Percentiles rank a stretch among this genome's conserved stretches.
Conservation (phyloP, 1,140 invertebrate species). For the Copidosoma floridanum region DNA sequence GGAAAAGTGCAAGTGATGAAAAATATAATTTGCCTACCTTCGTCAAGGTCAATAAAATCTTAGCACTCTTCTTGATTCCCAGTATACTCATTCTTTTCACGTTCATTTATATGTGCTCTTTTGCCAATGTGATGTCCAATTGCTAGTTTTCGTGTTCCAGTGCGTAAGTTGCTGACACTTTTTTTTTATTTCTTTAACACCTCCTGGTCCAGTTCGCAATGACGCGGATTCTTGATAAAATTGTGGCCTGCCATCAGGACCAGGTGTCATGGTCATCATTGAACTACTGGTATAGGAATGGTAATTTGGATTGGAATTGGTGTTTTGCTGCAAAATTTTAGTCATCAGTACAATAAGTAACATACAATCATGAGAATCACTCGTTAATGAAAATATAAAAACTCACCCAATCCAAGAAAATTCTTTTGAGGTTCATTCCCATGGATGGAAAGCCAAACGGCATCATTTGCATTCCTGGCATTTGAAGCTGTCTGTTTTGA, state of each 20-base stretch:
- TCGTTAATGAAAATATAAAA: too few relatives aligned
- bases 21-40: conserved; percentile 57
- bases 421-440: conserved; percentile 36
- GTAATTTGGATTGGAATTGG: conserved; percentile 52
- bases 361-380: too few relatives aligned
- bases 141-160: conserved; percentile 86
- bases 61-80: conserved; percentile 83
- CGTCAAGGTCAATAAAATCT: conserved; percentile 91
- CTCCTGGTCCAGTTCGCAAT: conserved; percentile 79
- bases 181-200: conserved; percentile 85
- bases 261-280: conserved; percentile 77
- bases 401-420: conserved; percentile 45
- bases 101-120: conserved; percentile 82
- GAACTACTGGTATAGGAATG: conserved; percentile 69
- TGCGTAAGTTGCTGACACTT: conserved; percentile 78
- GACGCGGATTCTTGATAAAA: conserved; percentile 82
- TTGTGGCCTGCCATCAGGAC: conserved; percentile 77
- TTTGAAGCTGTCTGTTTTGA: conserved; percentile 19
- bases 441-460: conserved; percentile 51
- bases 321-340: conserved; percentile 42
- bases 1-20: neutral
- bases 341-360: too few relatives aligned
- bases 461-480: conserved; percentile 43
- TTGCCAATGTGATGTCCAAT: conserved; percentile 91
- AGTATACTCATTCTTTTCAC: conserved; percentile 79